Evolutionary conservation across 2,888 invertebrate genomes (phyloP).

Genomic region (Pandemis heparana): DNA sequence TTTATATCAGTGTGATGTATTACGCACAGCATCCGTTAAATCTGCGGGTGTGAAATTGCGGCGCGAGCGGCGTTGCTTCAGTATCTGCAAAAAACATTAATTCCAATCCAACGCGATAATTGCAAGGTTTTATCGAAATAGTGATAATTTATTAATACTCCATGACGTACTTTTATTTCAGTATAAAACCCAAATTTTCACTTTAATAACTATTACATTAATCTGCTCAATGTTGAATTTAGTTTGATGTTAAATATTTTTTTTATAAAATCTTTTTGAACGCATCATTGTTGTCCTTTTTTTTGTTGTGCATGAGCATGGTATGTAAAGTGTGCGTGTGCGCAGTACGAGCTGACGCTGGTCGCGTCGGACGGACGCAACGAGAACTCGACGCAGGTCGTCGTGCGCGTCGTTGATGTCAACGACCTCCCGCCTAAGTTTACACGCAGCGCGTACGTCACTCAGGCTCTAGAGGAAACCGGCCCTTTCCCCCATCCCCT

Average conservation of each 20-base stretch:
- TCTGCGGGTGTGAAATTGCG: constrained; percentile 58
- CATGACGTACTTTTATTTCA: not conserved
- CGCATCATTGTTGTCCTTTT: not conserved
- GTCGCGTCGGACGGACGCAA: constrained; percentile 96
- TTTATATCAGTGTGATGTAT: constrained; percentile 66
- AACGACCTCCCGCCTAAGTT: constrained; percentile 96
- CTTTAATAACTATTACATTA: not conserved
- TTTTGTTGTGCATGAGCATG: constrained; percentile 77
- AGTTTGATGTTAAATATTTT: not conserved
- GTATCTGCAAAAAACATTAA: constrained; percentile 60
- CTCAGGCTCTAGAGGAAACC: constrained; percentile 91
- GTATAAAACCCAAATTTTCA: not conserved
- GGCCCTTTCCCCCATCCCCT: constrained; percentile 89
- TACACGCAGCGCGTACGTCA: constrained; percentile 89
- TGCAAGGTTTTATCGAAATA: constrained; percentile 46
- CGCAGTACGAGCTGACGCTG: constrained; percentile 94
- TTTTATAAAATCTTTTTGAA: not conserved
- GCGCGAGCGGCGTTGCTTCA: constrained; percentile 46
- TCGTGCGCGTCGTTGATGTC: constrained; percentile 93
- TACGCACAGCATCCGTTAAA: constrained; percentile 60
- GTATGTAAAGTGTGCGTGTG: constrained; percentile 75
- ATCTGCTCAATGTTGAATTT: not conserved
- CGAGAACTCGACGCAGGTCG: constrained; percentile 94
- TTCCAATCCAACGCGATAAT: constrained; percentile 52
- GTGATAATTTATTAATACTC: not conserved